Evolutionary conservation across 2,113 vertebrate species (phyloP), one percentile per base, ranked within the genome.

Genomic region (Holacanthus passer): DNA sequence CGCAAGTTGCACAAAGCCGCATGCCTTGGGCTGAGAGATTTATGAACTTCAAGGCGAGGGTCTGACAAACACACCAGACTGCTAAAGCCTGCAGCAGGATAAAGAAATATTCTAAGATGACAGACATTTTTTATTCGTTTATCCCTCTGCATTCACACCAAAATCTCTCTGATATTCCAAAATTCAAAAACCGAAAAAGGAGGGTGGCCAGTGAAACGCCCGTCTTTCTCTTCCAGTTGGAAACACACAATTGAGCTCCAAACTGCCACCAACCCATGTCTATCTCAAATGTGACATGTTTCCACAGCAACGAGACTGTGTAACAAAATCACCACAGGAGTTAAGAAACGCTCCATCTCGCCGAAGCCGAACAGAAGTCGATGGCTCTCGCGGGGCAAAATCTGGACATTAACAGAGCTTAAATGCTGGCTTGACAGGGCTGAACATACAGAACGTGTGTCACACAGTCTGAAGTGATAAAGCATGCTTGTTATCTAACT

Each of bases 211-310:
- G 35, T 7, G 22, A 72, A 79, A 74, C 14, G 48, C 20, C 58
- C n/a, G 47, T 65, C 66, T 64, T 24, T 75, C 19, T 77, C 63
- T 78, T 79, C 76, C 79, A 82, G 75, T 63, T 81, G 65, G 74
- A 90, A 64, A 71, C 59, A 52, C 70, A 59, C 43, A 65, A 82
- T 59, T 22, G 37, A 69, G 82, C 79, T 66, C 71, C 78, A 81
- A 85, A 82, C 81, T 78, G 80, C 85, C 74, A 84, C 89, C 79
- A 85, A 55, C 78, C 84, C 81, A 65, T 73, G 87, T 92, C 88
- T 72, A 74, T 91, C 90, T 89, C 74, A 62, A 89, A 85, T 91
- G 88, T 88, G 90, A 90, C 87, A 85, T 19, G 90, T 94, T 91
- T 86, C 93, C 87, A 93, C 63, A 73, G 91, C 89, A 94, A 93